phyloP scores from a whole-genome alignment of 2,113 vertebrate genomes.

The Theristicus caerulescens region DNA sequence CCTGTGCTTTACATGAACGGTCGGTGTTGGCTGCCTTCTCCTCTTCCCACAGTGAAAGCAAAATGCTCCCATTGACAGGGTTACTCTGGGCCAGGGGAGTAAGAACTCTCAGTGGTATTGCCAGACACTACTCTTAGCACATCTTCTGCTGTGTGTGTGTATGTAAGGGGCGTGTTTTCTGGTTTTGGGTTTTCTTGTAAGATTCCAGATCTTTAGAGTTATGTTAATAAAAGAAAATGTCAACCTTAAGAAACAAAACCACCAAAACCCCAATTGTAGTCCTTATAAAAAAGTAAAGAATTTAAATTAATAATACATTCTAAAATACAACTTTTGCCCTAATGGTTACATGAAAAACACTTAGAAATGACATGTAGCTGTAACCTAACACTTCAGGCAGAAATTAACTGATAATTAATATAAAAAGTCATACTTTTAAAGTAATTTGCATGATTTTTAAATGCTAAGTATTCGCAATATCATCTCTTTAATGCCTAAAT shows the following conservation, averaged over 20 bases:
- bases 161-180: not conserved
- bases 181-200: not conserved
- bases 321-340: not conserved
- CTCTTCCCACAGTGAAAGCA: not conserved
- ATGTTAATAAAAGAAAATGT: not conserved
- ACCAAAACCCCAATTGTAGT: not conserved
- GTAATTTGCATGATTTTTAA: not conserved
- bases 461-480: not conserved
- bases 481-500: not conserved
- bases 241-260: not conserved
- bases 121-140: not conserved
- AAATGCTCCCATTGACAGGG: not conserved
- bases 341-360: not conserved
- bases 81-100: rapidly evolving
- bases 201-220: not conserved
- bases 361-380: not conserved
- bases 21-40: not conserved
- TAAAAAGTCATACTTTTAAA: not conserved
- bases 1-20: not conserved
- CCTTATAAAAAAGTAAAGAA: not conserved
- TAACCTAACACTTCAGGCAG: not conserved
- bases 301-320: not conserved
- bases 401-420: not conserved
- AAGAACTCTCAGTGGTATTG: not conserved
- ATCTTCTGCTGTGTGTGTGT: not conserved